A percentile compares a stretch with the other conserved stretches of the same genome.
Conservation (phyloP, 2,797 vertebrate species). For the Aselliscus stoliczkanus region DNA sequence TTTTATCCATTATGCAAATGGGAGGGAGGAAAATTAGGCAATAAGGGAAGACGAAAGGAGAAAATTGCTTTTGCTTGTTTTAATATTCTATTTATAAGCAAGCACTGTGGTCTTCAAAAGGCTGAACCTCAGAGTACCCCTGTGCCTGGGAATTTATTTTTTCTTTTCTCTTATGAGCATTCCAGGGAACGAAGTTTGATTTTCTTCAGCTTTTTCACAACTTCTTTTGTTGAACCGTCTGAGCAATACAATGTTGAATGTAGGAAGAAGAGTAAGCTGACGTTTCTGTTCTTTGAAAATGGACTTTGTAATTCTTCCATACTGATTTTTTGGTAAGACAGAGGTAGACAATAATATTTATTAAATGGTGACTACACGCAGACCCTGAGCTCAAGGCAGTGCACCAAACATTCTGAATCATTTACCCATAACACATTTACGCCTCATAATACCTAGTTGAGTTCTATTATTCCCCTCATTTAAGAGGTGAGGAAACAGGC, state of each 20-base stretch:
- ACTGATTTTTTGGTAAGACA: not conserved
- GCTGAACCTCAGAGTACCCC: not conserved
- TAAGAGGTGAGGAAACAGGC: not conserved
- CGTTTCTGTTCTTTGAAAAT: not conserved
- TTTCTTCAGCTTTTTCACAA: not conserved
- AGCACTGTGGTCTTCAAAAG: constrained; percentile 28
- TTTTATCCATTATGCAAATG: constrained; percentile 73
- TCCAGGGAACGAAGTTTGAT: not conserved
- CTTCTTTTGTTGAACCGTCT: not conserved
- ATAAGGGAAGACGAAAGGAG: constrained; percentile 58
- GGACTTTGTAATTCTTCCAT: not conserved
- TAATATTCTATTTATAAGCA: constrained; percentile 66
- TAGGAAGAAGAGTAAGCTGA: not conserved
- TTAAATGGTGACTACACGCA: not conserved
- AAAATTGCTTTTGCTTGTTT: constrained; percentile 66
- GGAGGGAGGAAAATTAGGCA: constrained; percentile 66
- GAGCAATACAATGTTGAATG: not conserved
- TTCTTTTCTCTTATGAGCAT: not conserved
- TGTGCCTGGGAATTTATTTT: not conserved
- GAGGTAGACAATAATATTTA: not conserved
- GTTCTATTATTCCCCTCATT: not conserved
- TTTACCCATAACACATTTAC: not conserved
- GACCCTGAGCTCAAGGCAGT: not conserved
- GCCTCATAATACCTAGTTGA: not conserved
- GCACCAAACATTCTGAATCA: not conserved